Percentiles rank a stretch among this genome's conserved stretches.
Evolutionary conservation across 1,140 invertebrate species (phyloP).

Genomic region (Sycobia sp.): DNA sequence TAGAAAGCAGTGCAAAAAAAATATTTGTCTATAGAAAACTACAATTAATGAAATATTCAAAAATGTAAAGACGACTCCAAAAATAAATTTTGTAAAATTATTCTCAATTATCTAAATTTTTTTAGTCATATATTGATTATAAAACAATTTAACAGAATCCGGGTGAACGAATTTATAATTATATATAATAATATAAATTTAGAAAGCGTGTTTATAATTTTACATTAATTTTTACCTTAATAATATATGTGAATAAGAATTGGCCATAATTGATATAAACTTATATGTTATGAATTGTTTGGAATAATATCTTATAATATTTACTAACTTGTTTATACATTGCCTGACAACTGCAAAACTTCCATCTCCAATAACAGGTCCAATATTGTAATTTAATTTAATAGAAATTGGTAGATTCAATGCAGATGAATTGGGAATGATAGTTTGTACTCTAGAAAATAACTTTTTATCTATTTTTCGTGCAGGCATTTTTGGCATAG

Average conservation of each 20-base stretch:
- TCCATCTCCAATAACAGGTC: conserved; percentile 80
- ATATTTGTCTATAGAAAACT: no score
- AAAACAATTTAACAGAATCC: neutral
- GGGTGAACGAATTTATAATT: neutral
- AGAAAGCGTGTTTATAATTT: neutral
- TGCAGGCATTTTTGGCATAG: conserved; percentile 57
- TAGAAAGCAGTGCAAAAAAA: no score
- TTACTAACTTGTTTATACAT: conserved; percentile 73
- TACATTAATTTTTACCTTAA: no score
- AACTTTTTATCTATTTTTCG: conserved; percentile 54
- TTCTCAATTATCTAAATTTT: no score
- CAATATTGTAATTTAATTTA: conserved; percentile 59
- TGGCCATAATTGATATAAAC: no score
- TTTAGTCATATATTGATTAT: no score
- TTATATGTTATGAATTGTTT: no score
- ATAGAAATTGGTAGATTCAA: conserved; percentile 53
- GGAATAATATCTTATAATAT: no score
- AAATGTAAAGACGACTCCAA: no score
- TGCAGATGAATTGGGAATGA: conserved; percentile 52
- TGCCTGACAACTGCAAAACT: conserved; percentile 92
- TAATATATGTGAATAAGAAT: no score
- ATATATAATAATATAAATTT: neutral
- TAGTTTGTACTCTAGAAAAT: conserved; percentile 42
- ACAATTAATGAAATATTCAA: no score
- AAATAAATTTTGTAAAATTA: no score